Conservation (phyloP, 2,888 invertebrate species). For the Anorthoa munda region DNA sequence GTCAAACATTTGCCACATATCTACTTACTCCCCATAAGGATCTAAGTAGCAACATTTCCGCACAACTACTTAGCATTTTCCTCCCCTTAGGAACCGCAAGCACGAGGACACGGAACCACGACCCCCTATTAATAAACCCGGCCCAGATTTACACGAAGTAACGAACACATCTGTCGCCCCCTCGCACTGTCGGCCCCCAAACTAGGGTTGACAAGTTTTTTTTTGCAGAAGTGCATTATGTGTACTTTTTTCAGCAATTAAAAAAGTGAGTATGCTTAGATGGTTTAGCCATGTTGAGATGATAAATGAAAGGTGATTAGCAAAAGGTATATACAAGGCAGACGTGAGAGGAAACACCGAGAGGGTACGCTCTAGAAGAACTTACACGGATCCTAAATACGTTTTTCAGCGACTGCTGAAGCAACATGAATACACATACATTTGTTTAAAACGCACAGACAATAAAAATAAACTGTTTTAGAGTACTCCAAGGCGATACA, state of each 20-base stretch:
- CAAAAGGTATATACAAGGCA: no score
- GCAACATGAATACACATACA: no score
- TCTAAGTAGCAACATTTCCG: constrained; percentile 31
- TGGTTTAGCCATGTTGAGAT: no score
- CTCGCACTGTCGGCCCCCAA: constrained; percentile 35
- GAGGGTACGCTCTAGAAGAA: no score
- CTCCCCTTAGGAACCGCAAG: constrained; percentile 44
- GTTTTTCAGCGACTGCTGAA: no score
- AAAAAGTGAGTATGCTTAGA: no score
- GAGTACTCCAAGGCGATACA: not conserved
- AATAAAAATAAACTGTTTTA: not conserved
- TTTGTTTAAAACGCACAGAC: no score
- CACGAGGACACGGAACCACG: constrained; percentile 19
- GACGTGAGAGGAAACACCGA: no score
- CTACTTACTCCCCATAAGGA: not conserved
- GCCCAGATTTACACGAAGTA: constrained; percentile 54
- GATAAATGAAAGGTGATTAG: no score
- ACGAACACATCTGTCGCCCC: constrained; percentile 70
- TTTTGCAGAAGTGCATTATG: not conserved
- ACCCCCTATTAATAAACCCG: constrained; percentile 64
- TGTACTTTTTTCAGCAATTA: no score
- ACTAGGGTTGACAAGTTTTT: constrained; percentile 33
- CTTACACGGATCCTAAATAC: no score
- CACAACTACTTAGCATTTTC: constrained; percentile 55
- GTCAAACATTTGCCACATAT: not conserved